Percentiles rank a stretch among this genome's conserved stretches.
phyloP scores from a whole-genome alignment of 2,888 invertebrate genomes.

The Tenthredo amoena region DNA sequence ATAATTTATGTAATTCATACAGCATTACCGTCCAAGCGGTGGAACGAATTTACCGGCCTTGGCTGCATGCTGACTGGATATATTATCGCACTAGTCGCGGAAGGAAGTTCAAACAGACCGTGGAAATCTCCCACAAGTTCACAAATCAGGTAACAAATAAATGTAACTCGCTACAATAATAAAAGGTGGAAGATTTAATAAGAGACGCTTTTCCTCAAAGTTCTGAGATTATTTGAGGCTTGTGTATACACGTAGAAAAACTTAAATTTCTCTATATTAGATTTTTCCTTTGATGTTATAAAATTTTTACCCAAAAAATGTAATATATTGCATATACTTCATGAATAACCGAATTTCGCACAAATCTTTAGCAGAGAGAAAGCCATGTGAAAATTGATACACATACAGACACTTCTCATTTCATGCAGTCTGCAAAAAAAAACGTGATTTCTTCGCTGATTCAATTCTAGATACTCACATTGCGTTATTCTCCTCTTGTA shows the following conservation, averaged over 20 bases:
- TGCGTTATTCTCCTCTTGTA: slow-evolving; percentile 42
- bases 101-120: slow-evolving; percentile 57
- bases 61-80: slow-evolving; percentile 63
- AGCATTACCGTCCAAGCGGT: slow-evolving; percentile 50
- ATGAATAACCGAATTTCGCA: neutral
- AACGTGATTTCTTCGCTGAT: too few relatives aligned
- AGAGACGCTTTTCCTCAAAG: too few relatives aligned
- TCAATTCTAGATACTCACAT: neutral
- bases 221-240: too few relatives aligned
- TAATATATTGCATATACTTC: neutral
- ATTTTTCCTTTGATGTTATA: neutral
- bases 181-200: neutral
- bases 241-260: neutral
- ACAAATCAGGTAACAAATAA: slow-evolving; percentile 58
- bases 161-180: neutral
- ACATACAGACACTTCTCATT: neutral
- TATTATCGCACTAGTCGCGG: slow-evolving; percentile 62
- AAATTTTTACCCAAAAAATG: neutral
- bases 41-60: slow-evolving; percentile 61
- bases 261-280: neutral
- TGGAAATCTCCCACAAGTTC: slow-evolving; percentile 61
- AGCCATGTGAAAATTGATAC: neutral
- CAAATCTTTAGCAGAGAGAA: neutral
- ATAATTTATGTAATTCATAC: neutral
- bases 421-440: too few relatives aligned